Conservation (phyloP, 1,140 invertebrate genomes). For the Microplitis demolitor region DNA sequence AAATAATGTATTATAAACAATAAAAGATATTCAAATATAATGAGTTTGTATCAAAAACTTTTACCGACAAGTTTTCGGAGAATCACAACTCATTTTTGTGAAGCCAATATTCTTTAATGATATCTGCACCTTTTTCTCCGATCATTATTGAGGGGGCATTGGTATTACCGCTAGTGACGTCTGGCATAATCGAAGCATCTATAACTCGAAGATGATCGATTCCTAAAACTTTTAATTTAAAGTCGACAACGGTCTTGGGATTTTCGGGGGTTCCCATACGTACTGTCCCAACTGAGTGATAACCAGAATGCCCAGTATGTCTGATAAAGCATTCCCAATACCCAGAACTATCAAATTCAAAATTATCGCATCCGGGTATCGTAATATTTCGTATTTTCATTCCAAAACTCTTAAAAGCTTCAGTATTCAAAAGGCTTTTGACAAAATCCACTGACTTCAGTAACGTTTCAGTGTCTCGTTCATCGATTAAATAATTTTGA, state of each 20-base stretch:
- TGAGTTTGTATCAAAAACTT: no score
- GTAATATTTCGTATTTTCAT: conserved; percentile 66
- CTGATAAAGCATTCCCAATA: conserved; percentile 77
- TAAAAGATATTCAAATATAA: no score
- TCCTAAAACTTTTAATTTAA: conserved; percentile 68
- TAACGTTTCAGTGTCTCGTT: conserved; percentile 70
- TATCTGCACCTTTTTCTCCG: conserved; percentile 67
- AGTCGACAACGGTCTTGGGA: conserved; percentile 72
- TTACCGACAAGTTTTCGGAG: no score
- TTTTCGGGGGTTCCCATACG: conserved; percentile 81
- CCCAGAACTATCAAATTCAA: conserved; percentile 67
- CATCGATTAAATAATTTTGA: conserved; percentile 72
- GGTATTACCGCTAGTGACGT: conserved; percentile 66
- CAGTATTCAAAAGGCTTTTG: conserved; percentile 65
- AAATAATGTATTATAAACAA: no score
- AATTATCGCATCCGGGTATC: conserved; percentile 69
- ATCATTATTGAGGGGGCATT: conserved; percentile 75
- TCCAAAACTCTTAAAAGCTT: conserved; percentile 65
- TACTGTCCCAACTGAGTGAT: conserved; percentile 80
- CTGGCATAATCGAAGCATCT: conserved; percentile 74
- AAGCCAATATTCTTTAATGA: not conserved
- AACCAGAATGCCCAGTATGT: conserved; percentile 70
- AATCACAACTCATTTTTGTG: not conserved
- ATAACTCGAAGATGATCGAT: conserved; percentile 72
- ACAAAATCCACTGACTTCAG: conserved; percentile 68